Base-by-base conservation (phyloP, 92 coral and sea anemone species). In the Metridium senile region DNA sequence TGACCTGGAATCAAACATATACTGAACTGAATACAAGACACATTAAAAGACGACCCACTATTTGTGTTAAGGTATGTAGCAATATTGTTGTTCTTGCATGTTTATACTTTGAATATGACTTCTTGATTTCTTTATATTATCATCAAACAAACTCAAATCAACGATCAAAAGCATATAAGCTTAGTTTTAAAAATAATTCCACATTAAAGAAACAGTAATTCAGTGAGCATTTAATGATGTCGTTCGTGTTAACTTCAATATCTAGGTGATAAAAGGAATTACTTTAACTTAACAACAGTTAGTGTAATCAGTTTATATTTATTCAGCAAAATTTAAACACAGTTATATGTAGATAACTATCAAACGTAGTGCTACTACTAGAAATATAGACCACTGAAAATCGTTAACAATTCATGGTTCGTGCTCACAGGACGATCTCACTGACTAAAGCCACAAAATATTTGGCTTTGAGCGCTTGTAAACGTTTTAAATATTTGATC, bases 381-480 rank as follows among this genome's bases (percentile, higher is more conserved):
- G 31, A 63, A 63, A 31, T 30, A 28, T 16, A 3, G 30, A 63
- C 4, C 25, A 29, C 17, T 63, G 69, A 31, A 63, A 29, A 63
- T 63, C 19, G 69, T 63, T 63, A 63, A 63, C n/a, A 28, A 63
- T 63, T 63, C 69, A 63, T 63, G 69, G 25, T 19, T 59, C 61
- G 17, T 22, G 22, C 45, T 28, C 69, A 63, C 69, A 28, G 45
- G 20, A 63, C 17, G 21, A 26, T 8, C 27, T 63, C 31, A 59
- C 22, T 59, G 65, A 59, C 8, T 8, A 7, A 59, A 59, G 32
- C 65, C 22, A 59, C 8, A 26, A 20, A 59, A 19, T 3, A 3
- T 22, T 59, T 26, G 28, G 22, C 2, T 26, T 59, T 59, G 1
- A 54, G n/a, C 61, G n/a, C 61, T 54, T 54, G 49, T 39, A 6